phyloP scores from a whole-genome alignment of 2,113 vertebrate species.

The Centropus unirufus region DNA sequence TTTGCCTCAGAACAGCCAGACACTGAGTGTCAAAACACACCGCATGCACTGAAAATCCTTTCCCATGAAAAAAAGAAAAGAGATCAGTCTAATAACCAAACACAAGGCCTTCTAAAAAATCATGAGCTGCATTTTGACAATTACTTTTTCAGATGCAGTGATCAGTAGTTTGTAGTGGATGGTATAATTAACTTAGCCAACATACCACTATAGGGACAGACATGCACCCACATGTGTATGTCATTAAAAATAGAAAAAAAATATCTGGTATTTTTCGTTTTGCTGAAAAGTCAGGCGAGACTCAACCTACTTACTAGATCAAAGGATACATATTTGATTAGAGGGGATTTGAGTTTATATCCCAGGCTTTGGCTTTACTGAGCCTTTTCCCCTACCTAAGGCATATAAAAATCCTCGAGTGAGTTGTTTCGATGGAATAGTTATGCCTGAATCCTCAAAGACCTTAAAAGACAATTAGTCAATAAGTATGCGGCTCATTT shows the following conservation, averaged over 20 bases:
- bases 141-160: background rate
- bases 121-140: background rate
- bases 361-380: slow-evolving; percentile 30
- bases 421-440: background rate
- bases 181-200: background rate
- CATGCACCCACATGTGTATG: background rate
- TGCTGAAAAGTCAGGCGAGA: slow-evolving; percentile 55
- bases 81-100: background rate
- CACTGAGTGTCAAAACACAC: background rate
- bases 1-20: background rate
- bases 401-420: slow-evolving; percentile 33
- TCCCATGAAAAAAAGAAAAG: background rate
- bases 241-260: background rate
- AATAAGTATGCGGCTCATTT: background rate
- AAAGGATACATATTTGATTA: slow-evolving; percentile 60
- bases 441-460: background rate
- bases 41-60: background rate
- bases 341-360: slow-evolving; percentile 39
- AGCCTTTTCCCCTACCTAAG: slow-evolving; percentile 25
- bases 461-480: slow-evolving; percentile 22
- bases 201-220: background rate
- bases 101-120: background rate
- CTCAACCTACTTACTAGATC: slow-evolving; percentile 67
- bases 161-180: background rate
- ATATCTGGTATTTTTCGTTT: slow-evolving; percentile 13